Evolutionary conservation across 1,140 invertebrate genomes (phyloP).

Genomic region (Eufriesea mexicana): DNA sequence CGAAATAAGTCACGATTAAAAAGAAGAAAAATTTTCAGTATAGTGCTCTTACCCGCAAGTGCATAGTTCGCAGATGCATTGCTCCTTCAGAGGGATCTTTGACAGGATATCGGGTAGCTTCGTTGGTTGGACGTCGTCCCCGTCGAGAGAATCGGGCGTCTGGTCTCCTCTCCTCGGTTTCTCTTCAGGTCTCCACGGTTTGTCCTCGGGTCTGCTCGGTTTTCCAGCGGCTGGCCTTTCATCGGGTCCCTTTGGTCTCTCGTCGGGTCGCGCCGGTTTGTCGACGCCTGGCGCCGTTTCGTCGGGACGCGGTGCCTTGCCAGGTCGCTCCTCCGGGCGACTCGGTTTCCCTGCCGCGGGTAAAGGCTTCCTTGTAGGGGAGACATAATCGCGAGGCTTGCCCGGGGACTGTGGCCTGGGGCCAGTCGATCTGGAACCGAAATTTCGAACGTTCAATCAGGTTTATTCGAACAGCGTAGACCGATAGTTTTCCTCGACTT

Average conservation of each 20-base stretch:
- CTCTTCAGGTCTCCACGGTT: slow-evolving; percentile 54
- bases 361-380: slow-evolving; percentile 31
- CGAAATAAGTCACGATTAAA: too few relatives aligned
- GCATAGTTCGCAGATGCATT: slow-evolving; percentile 94
- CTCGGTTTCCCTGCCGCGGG: slow-evolving; percentile 34
- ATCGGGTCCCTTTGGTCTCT: slow-evolving; percentile 28
- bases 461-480: too few relatives aligned
- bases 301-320: background rate
- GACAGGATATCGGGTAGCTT: slow-evolving; percentile 70
- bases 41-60: slow-evolving; percentile 88
- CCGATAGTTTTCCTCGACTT: too few relatives aligned
- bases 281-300: slow-evolving; percentile 11
- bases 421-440: slow-evolving; percentile 59
- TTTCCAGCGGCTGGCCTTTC: slow-evolving; percentile 63
- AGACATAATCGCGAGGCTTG: slow-evolving; percentile 67
- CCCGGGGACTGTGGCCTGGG: slow-evolving; percentile 70
- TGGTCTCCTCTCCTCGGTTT: slow-evolving; percentile 72
- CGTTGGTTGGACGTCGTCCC: slow-evolving; percentile 40
- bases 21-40: too few relatives aligned
- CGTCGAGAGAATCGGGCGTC: slow-evolving; percentile 71
- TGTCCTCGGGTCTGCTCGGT: slow-evolving; percentile 60
- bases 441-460: background rate
- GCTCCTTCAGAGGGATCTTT: slow-evolving; percentile 85
- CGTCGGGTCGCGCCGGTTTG: slow-evolving; percentile 28
- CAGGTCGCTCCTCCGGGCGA: slow-evolving; percentile 25